phyloP scores from a whole-genome alignment of 1,140 invertebrate genomes.

The Drosophila insularis region DNA sequence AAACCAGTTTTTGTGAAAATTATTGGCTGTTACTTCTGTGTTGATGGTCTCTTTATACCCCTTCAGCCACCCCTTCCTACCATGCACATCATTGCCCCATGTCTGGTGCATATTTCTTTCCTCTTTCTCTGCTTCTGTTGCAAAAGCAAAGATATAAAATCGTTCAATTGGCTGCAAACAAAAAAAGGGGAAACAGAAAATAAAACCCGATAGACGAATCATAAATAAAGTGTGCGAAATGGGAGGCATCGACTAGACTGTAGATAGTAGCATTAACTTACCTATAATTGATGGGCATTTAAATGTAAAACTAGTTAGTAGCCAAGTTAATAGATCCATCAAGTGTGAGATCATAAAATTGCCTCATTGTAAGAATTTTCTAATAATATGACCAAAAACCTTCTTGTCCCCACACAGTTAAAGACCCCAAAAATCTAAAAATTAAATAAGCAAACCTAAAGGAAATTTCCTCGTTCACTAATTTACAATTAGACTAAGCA shows the following conservation, averaged over 20 bases:
- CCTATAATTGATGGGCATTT: slow-evolving; percentile 3
- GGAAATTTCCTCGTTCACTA: neutral
- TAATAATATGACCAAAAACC: too few species aligned
- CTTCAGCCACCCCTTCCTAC: neutral
- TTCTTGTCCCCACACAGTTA: neutral
- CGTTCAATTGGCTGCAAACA: slow-evolving; percentile 7
- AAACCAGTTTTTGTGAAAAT: slow-evolving; percentile 78
- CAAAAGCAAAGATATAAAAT: slow-evolving; percentile 17
- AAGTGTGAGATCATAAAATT: neutral
- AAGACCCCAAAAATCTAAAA: neutral
- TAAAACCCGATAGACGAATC: slow-evolving; percentile 11
- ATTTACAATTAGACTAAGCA: slow-evolving; percentile 1
- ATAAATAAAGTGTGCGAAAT: slow-evolving; percentile 10
- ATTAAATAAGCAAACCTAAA: neutral
- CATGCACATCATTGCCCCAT: neutral
- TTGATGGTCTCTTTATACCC: slow-evolving; percentile 20
- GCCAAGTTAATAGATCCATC: neutral
- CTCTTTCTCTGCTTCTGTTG: slow-evolving; percentile 7
- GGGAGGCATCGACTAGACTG: neutral
- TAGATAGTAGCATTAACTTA: slow-evolving; percentile 7
- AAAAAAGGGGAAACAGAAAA: slow-evolving; percentile 7
- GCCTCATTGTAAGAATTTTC: neutral
- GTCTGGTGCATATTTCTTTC: neutral
- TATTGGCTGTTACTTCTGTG: slow-evolving; percentile 49
- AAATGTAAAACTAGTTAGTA: neutral